phyloP scores from a whole-genome alignment of 2,113 vertebrate species.

The Clarias batrachus region DNA sequence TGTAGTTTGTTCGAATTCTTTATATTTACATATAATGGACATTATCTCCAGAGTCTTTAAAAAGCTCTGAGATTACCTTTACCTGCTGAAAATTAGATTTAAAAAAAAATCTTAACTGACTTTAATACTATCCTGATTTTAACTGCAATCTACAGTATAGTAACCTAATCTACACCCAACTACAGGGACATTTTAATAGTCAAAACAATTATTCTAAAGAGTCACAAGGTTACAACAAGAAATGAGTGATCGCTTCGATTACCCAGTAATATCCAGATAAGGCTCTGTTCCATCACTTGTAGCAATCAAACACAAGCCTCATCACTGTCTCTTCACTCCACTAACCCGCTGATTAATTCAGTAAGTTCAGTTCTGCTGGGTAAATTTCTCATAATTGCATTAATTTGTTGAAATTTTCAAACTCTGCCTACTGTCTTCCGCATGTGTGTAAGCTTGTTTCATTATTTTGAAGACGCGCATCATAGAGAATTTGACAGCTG shows the following conservation, averaged over 20 bases:
- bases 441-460: not conserved
- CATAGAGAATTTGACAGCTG: not conserved
- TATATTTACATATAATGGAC: not conserved
- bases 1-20: not conserved
- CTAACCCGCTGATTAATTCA: not conserved
- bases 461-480: not conserved
- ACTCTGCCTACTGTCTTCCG: not conserved
- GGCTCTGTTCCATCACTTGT: not conserved
- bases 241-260: not conserved
- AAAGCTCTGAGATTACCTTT: not conserved
- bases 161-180: not conserved
- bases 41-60: not conserved
- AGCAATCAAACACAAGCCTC: not conserved
- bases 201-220: not conserved
- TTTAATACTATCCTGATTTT: not conserved
- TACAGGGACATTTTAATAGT: not conserved
- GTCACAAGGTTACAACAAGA: not conserved
- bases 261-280: not conserved
- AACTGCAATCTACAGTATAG: not conserved
- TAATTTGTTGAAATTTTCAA: not conserved
- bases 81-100: not conserved
- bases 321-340: not conserved
- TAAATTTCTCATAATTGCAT: not conserved
- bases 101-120: not conserved
- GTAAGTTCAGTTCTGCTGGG: not conserved